Conservation (phyloP, 1,140 invertebrate genomes). For the Trichonephila clavipes region DNA sequence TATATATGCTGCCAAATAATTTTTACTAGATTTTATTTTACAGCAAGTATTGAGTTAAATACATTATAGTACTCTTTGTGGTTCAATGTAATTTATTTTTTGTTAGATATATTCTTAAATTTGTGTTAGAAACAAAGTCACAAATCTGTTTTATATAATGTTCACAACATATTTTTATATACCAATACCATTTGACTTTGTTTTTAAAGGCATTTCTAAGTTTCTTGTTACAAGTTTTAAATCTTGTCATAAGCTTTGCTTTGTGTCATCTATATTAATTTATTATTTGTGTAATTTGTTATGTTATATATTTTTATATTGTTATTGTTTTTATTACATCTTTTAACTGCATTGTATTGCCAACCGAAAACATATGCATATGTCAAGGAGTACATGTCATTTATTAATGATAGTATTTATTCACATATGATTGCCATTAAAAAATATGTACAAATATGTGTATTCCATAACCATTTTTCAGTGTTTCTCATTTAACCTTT, state of each 20-base stretch:
- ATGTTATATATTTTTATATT: slow-evolving; percentile 37
- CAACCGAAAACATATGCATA: neutral
- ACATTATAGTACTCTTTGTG: neutral
- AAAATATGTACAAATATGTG: neutral
- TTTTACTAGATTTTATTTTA: neutral
- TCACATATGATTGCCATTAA: slow-evolving; percentile 31
- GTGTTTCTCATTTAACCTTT: neutral
- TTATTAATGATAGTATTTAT: slow-evolving; percentile 24
- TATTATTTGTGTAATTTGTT: slow-evolving; percentile 30
- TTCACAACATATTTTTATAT: neutral
- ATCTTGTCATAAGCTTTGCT: neutral
- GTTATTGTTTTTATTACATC: slow-evolving; percentile 45
- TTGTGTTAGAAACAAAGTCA: too few relatives aligned
- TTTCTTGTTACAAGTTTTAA: neutral
- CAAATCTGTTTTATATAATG: neutral
- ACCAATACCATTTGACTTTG: too few relatives aligned
- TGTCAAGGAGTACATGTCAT: neutral
- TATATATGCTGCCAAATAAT: neutral
- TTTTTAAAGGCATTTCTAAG: neutral
- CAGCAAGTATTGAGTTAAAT: neutral
- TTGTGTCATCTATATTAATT: slow-evolving; percentile 2
- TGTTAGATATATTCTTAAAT: neutral
- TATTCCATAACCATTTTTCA: neutral
- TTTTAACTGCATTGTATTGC: slow-evolving; percentile 38
- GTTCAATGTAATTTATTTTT: neutral